A percentile compares a stretch with the other conserved stretches of the same genome.
These are phyloP conservation scores for Pilophorus perplexus DNA, from an alignment of 2,888 invertebrate species.

Conservation along the genomic window DNA sequence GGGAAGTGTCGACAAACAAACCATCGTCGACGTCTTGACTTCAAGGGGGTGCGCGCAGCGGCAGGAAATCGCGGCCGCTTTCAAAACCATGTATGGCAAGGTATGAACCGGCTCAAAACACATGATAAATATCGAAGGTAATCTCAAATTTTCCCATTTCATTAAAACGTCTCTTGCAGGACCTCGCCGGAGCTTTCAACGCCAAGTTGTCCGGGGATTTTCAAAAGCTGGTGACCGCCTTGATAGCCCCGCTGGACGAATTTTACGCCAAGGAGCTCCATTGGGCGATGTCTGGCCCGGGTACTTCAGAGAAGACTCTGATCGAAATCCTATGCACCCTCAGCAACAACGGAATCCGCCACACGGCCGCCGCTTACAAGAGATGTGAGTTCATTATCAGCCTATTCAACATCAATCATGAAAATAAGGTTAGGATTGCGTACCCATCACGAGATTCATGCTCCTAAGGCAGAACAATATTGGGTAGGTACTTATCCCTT, in stretches of 20 bases:
- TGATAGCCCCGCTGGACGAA: constrained; percentile 85
- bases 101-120: constrained; percentile 51
- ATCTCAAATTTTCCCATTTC: too few species aligned
- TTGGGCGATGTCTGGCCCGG: constrained; percentile 79
- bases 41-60: constrained; percentile 56
- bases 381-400: constrained; percentile 72
- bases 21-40: constrained; percentile 58
- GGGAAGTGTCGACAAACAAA: too few species aligned
- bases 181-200: constrained; percentile 77
- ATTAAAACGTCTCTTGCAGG: constrained; percentile 55
- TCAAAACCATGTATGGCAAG: constrained; percentile 58
- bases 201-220: constrained; percentile 85
- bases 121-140: not conserved
- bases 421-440: too few species aligned
- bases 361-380: constrained; percentile 80
- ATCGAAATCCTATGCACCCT: constrained; percentile 90
- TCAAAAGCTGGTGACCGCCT: constrained; percentile 82
- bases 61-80: constrained; percentile 55
- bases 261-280: constrained; percentile 88
- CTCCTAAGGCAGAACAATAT: too few species aligned
- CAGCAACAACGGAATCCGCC: constrained; percentile 83
- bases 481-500: too few species aligned
- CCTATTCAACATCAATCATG: too few species aligned
- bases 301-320: constrained; percentile 86
- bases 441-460: too few species aligned